Base-by-base conservation (phyloP, 2,888 invertebrate genomes). In the Anthrax anthrax region DNA sequence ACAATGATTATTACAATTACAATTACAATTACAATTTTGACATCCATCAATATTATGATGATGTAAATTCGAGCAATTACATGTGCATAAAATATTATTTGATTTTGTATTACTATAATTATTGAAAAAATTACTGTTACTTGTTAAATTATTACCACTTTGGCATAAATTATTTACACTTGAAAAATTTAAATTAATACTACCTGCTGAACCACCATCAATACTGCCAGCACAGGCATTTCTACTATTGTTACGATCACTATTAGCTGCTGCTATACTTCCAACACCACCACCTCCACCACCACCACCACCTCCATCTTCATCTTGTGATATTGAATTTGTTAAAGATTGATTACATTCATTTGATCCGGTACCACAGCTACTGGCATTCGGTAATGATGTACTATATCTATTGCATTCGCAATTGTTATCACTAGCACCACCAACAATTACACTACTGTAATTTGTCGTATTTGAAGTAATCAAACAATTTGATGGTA, bases 401-500 rank as follows among this genome's bases (percentile, higher is more conserved):
- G 45, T 37, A 39, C 48, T 42, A 27, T 44, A 47, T 18, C 45
- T 47, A 8, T 18, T 23, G 18, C 47, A 47, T 18, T 49, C 48
- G 39, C 51, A 48, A 37, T 47, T 46, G 16, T 37, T 12, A 38
- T 6, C 13, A 43, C 43, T 36, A 12, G 4, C 23, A n/a, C 39
- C 38, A 17, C 39, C 42, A 32, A 19, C 42, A n/a, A 37, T 44
- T 23, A 8, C 13, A 44, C n/a, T 19, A 23, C 44, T 47, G 12
- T 49, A 49, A 37, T 50, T 51, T n/a, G 50, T 42, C 2, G 47
- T 36, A 12, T 14, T 13, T 16, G 47, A 36, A 17, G 47, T 51
- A 27, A 51, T 39, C 14, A 51, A 39, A 39, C 52, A 68, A 44
- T 54, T 56, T 6, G 62, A 59, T 19, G 67, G 67, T 52, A 68